These are phyloP conservation scores for Cotesia glomerata DNA, from an alignment of 1,140 invertebrate genomes.

Conservation along the genomic window DNA sequence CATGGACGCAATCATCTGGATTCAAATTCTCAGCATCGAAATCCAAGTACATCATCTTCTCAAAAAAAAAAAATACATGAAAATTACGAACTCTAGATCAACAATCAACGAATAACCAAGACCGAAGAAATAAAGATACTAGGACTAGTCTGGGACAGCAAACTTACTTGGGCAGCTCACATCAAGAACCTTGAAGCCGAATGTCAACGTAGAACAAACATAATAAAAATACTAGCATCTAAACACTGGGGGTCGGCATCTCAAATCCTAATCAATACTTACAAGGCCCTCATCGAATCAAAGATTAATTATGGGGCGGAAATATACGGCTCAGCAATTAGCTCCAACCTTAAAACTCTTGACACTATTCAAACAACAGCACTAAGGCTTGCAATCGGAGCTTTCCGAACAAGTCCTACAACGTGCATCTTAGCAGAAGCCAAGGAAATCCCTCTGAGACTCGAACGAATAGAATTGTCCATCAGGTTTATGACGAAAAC, in stretches of 20 bases:
- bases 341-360: slow-evolving; percentile 12
- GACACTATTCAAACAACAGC: slow-evolving; percentile 22
- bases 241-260: slow-evolving; percentile 25
- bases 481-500: slow-evolving; percentile 1
- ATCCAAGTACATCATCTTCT: neutral
- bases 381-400: slow-evolving; percentile 18
- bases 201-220: slow-evolving; percentile 15
- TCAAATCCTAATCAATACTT: slow-evolving; percentile 7
- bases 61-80: neutral
- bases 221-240: slow-evolving; percentile 22
- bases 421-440: slow-evolving; percentile 23
- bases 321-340: slow-evolving; percentile 17
- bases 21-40: slow-evolving; percentile 17
- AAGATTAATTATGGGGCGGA: slow-evolving; percentile 24
- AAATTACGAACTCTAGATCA: neutral
- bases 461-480: slow-evolving; percentile 1
- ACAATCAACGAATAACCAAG: slow-evolving; percentile 10
- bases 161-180: slow-evolving; percentile 29
- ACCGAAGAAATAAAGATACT: slow-evolving; percentile 29
- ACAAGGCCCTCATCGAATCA: slow-evolving; percentile 22
- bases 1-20: neutral
- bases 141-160: slow-evolving; percentile 29
- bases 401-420: slow-evolving; percentile 15
- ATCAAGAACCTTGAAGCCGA: neutral
- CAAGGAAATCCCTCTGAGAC: slow-evolving; percentile 1